Conservation (phyloP, 64 coral and sea anemone genomes). For the Montipora efflorescens region DNA sequence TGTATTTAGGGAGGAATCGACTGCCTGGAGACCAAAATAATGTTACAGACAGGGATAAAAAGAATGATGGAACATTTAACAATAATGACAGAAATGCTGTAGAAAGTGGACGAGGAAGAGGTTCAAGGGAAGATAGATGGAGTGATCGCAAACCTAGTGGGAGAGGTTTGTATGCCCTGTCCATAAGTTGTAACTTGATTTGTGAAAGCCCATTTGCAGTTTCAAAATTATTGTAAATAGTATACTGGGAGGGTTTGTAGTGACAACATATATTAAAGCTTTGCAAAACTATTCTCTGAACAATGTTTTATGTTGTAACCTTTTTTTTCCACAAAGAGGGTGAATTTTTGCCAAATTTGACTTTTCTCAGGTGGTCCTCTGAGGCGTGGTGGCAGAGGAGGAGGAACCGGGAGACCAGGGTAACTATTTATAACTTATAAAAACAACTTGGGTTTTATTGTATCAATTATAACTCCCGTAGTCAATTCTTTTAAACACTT, state of each 20-base stretch:
- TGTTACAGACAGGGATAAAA: slow-evolving; percentile 57
- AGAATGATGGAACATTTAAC: slow-evolving; percentile 67
- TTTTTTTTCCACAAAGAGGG: not conserved
- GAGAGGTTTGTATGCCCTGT: slow-evolving; percentile 43
- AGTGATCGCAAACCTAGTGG: slow-evolving; percentile 80
- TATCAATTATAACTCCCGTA: too few species aligned
- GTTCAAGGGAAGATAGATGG: slow-evolving; percentile 84
- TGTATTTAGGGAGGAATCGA: slow-evolving; percentile 47
- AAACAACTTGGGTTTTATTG: too few species aligned
- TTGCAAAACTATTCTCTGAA: too few species aligned
- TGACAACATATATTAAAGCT: not conserved
- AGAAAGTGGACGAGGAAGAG: slow-evolving; percentile 88
- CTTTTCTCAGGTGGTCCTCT: slow-evolving; percentile 49
- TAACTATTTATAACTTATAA: not conserved
- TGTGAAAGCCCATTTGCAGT: not conserved
- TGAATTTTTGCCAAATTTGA: too few species aligned
- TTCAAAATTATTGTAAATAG: not conserved
- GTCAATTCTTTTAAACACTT: too few species aligned
- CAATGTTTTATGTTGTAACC: not conserved
- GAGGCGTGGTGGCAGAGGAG: slow-evolving; percentile 49
- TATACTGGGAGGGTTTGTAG: not conserved
- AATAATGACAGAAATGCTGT: slow-evolving; percentile 76
- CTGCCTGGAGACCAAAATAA: slow-evolving; percentile 51
- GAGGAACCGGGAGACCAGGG: slow-evolving; percentile 35
- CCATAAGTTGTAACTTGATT: too few species aligned